Conservation (phyloP, 1,140 invertebrate species). For the Wiebesia pumilae region DNA sequence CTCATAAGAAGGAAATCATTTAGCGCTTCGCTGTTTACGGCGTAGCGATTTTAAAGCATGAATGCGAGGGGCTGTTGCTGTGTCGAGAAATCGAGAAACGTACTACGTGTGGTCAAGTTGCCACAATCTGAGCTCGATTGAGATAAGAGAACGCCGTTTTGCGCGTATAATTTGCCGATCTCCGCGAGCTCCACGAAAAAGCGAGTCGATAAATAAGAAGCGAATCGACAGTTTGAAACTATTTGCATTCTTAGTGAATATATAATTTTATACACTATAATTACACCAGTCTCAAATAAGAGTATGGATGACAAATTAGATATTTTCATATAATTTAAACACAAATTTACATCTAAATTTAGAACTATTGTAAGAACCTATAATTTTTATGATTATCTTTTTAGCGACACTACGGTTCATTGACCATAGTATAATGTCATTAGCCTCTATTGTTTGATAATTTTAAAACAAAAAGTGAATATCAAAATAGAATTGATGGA, state of each 20-base stretch:
- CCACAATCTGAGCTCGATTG: background rate
- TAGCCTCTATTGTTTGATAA: too few relatives aligned
- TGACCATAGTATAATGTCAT: too few relatives aligned
- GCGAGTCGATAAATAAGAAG: background rate
- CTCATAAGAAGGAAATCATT: background rate
- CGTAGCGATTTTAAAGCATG: background rate
- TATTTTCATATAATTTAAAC: too few relatives aligned
- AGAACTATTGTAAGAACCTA: too few relatives aligned
- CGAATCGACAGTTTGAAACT: background rate
- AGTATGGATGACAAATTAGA: too few relatives aligned
- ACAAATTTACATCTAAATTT: too few relatives aligned
- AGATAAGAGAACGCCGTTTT: conserved; percentile 15
- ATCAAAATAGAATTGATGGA: too few relatives aligned
- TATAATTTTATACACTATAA: background rate
- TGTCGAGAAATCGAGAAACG: background rate
- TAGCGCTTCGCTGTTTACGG: background rate
- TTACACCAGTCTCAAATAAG: background rate
- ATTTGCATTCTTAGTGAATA: background rate
- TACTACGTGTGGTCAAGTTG: background rate
- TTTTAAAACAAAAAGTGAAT: too few relatives aligned
- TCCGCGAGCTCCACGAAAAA: background rate
- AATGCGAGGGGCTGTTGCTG: background rate
- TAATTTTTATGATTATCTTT: too few relatives aligned
- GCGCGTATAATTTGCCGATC: conserved; percentile 27
- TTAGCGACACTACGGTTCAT: too few relatives aligned